A percentile compares a stretch with the other conserved stretches of the same genome.
These are phyloP conservation scores for Hymenochirus boettgeri DNA, from an alignment of 2,113 vertebrate species.

Conservation along the genomic window DNA sequence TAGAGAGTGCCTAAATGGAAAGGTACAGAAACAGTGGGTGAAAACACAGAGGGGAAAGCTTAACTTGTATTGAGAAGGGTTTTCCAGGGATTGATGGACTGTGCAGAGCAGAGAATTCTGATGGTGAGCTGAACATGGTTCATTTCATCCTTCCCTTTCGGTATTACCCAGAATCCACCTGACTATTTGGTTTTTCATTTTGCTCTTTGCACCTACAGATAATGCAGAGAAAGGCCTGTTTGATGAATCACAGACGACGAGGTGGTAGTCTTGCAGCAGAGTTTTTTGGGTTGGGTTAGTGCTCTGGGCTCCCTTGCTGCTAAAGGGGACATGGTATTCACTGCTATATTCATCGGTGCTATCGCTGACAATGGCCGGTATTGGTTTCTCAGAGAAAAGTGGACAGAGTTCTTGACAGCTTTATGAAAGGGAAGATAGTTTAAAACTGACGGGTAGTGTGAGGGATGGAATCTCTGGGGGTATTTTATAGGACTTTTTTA, in stretches of 20 bases:
- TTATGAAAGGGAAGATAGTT: conserved; percentile 86
- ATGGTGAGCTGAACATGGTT: not conserved
- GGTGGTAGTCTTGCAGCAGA: conserved; percentile 94
- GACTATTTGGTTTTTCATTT: not conserved
- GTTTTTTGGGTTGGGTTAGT: conserved; percentile 91
- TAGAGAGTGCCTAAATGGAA: conserved; percentile 69
- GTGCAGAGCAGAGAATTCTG: conserved; percentile 79
- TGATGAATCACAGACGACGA: conserved; percentile 93
- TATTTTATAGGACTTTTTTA: too few relatives aligned
- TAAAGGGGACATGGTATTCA: conserved; percentile 97
- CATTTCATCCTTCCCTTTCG: too few relatives aligned
- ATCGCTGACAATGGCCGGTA: conserved; percentile 94
- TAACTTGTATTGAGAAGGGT: conserved; percentile 76
- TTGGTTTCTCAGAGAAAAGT: conserved; percentile 93
- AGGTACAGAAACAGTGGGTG: conserved; percentile 79
- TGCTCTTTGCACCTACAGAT: conserved; percentile 51
- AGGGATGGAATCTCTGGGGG: too few relatives aligned
- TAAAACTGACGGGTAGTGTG: too few relatives aligned
- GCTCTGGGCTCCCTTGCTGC: conserved; percentile 90
- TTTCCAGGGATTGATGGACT: conserved; percentile 75
- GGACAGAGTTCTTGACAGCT: conserved; percentile 88
- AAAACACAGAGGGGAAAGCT: conserved; percentile 89
- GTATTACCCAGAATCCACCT: too few relatives aligned
- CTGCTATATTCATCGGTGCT: conserved; percentile 92
- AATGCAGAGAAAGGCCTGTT: conserved; percentile 87